Evolutionary conservation across 2,797 vertebrate genomes (phyloP), one percentile per base, ranked within the genome.

Genomic region (Ciconia nigra): DNA sequence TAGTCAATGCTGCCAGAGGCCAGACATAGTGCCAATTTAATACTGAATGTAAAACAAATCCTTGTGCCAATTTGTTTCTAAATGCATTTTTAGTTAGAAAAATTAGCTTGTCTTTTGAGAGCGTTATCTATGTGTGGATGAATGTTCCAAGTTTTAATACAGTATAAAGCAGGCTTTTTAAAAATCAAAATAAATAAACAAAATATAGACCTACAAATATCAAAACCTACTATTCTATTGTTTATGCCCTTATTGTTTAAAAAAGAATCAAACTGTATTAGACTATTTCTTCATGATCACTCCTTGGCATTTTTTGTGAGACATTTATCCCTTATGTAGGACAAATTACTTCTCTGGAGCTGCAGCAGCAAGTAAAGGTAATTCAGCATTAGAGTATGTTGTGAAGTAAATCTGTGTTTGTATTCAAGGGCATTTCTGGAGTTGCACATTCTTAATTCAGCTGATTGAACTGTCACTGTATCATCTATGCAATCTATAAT

Each of bases 1-100:
- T 91, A 98, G 97, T 97, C 82, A 62, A 37, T 81, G 96, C 93
- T 98, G 98, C 98, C 98, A 98, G 97, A 94, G 96, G 55, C 88
- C 69, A 94, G 93, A 97, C 82, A 35, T 93, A 85, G 93, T 97
- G 97, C 98, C 98, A 98, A 97, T 93, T 98, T 96, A 98, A 96
- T 83, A 89, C 96, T 97, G 97, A 98, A 96, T 98, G 95, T 98
- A 97, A 98, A 98, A 97, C 93, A 97, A 97, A 97, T 73, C 74
- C 83, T 88, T 42, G 91, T 97, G 97, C 97, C 97, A 97, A 46
- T 92, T 97, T 96, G 96, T 96, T 97, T 98, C 95, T 96, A 97
- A 98, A 96, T 96, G 95, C 80, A 97, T 97, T 98, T 98, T 97
- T 95, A 97, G 97, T 97, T 88, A 96, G 93, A 95, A 98, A 98